Percentiles rank a stretch among this genome's conserved stretches.
These are phyloP conservation scores for Amphipoea lucens DNA, from an alignment of 2,888 invertebrate genomes.

Conservation along the genomic window DNA sequence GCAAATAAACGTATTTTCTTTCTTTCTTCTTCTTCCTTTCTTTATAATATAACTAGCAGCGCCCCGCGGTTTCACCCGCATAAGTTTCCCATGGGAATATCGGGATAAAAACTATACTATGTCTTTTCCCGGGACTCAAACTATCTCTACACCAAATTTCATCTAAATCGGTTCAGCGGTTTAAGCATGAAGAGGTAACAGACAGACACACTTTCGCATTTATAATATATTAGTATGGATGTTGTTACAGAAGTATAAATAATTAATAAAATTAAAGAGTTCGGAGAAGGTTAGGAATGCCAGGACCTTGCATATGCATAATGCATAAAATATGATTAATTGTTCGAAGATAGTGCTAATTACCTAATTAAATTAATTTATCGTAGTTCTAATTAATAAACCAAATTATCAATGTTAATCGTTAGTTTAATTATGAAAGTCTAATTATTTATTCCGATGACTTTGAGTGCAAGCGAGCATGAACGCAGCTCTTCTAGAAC, in stretches of 20 bases:
- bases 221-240: too few species aligned
- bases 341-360: conserved; percentile 28
- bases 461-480: conserved; percentile 13
- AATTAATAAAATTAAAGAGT: background rate
- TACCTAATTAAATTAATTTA: conserved; percentile 30
- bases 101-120: too few species aligned
- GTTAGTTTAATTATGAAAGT: conserved; percentile 35
- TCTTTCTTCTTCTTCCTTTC: too few species aligned
- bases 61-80: too few species aligned
- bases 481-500: background rate
- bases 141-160: too few species aligned
- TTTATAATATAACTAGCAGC: too few species aligned
- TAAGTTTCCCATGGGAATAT: too few species aligned
- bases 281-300: background rate
- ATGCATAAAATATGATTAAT: conserved; percentile 3
- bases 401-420: conserved; percentile 24
- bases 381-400: conserved; percentile 23
- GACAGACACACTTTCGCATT: too few species aligned
- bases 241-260: background rate
- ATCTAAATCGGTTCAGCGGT: too few species aligned
- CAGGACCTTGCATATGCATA: background rate
- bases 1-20: too few species aligned
- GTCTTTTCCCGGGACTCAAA: too few species aligned
- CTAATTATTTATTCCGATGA: conserved; percentile 8
- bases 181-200: too few species aligned